Base-by-base conservation (phyloP, 2,888 invertebrate genomes). In the Petrophora chlorosata region DNA sequence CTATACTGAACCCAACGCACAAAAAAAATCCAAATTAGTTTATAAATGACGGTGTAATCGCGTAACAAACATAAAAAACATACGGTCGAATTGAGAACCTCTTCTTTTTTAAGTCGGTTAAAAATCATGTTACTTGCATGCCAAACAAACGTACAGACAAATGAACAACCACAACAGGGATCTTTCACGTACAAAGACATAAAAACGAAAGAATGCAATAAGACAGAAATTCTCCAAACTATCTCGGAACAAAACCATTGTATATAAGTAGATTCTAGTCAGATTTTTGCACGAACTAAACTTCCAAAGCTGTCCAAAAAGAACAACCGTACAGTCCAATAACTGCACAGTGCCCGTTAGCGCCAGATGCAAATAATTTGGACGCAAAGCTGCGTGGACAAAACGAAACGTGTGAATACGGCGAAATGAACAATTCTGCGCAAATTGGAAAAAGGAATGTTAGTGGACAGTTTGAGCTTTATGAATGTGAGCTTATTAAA, bases 341-440 rank as follows among this genome's bases (percentile, higher is more conserved):
- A 46, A 30, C 33, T 14, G 28, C 29, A 13, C 34, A 39, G 14
- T 16, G 26, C 33, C 28, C 28, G 41, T 35, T 43, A 32, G 57
- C 55, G 48, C 53, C 60, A 53, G 53, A 51, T 60, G 60, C 57
- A 50, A 60, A 60, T 57, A 57, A 60, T 57, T 49, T 33, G 33
- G n/a, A 36, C 38, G 30, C 32, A 28, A 32, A 25, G 17, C 34
- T 29, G 43, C 43, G 35, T 33, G 51, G 51, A 41, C 40, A 45
- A 51, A 51, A 44, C 54, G 53, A 53, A 56, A 53, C 46, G 57
- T 57, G 55, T 47, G 57, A 60, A 55, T 47, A 49, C 49, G 50
- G 53, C 36, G 57, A 60, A 60, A 60, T 60, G 60, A 60, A 60
- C 60, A 60, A 60, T 60, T 56, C 52, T 26, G 30, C 29, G 42